Conservation (phyloP, 2,797 vertebrate genomes). For the Fringilla coelebs region DNA sequence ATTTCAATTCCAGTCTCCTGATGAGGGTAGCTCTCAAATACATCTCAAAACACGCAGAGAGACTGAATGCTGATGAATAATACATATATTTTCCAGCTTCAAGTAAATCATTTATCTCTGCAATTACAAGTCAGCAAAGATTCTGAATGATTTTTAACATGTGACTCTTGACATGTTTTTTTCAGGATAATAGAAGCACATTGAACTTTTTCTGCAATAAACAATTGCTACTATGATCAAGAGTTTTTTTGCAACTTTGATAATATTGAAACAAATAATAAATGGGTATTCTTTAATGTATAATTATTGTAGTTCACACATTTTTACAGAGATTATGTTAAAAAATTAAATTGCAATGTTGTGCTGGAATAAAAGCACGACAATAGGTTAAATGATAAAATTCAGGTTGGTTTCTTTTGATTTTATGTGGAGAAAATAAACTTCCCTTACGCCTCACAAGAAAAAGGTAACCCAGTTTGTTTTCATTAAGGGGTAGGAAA, state of each 20-base stretch:
- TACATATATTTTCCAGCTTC: conserved; percentile 17
- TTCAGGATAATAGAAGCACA: background rate
- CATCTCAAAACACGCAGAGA: background rate
- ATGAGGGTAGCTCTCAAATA: background rate
- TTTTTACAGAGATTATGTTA: background rate
- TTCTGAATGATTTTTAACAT: background rate
- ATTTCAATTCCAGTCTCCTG: background rate
- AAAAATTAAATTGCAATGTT: background rate
- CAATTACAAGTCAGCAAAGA: conserved; percentile 31
- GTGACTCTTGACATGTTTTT: background rate
- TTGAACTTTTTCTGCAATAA: background rate
- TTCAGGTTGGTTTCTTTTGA: background rate
- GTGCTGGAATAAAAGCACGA: background rate
- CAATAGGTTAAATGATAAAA: background rate
- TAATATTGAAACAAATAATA: conserved; percentile 9
- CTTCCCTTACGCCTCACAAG: background rate
- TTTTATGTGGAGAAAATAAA: background rate
- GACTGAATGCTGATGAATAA: conserved; percentile 32
- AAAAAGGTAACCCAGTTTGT: background rate
- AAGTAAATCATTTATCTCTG: background rate
- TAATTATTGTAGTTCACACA: background rate
- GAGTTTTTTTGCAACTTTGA: conserved; percentile 28
- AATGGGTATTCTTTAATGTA: background rate
- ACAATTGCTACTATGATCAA: conserved; percentile 6
- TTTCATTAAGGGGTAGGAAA: background rate